A percentile compares a stretch with the other conserved stretches of the same genome.
These are phyloP conservation scores for Pterocles orientalis DNA, from an alignment of 2,113 vertebrate species.

Conservation along the genomic window DNA sequence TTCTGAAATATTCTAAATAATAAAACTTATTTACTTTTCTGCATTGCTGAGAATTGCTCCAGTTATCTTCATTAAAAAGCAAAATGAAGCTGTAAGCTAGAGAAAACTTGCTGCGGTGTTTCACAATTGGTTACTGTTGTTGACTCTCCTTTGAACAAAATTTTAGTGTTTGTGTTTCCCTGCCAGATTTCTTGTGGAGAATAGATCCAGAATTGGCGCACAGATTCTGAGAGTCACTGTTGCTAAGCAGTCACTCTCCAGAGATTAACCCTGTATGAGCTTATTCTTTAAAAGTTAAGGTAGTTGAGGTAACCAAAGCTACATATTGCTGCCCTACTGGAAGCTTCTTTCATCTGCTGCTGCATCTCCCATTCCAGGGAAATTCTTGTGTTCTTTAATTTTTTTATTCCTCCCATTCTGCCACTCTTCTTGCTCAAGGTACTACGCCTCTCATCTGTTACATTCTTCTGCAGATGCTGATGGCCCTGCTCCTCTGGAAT, in stretches of 20 bases:
- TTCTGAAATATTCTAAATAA: background rate
- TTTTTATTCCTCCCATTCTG: background rate
- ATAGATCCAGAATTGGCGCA: background rate
- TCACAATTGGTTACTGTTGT: background rate
- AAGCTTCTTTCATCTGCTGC: background rate
- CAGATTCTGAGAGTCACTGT: background rate
- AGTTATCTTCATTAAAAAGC: background rate
- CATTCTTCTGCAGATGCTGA: constrained; percentile 86
- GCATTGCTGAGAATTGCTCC: background rate
- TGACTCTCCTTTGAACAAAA: background rate
- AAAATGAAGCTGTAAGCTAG: background rate
- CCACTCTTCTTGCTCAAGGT: background rate
- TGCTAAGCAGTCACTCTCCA: background rate
- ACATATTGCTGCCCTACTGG: background rate
- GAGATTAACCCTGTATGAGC: background rate
- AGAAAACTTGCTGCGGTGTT: background rate
- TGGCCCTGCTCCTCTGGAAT: constrained; percentile 93
- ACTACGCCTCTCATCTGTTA: background rate
- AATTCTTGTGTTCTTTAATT: background rate
- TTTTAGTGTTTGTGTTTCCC: background rate
- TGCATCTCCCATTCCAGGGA: background rate
- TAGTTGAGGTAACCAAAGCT: background rate
- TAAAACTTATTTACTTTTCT: background rate
- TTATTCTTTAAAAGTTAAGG: background rate
- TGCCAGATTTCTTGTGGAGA: background rate